phyloP scores from a whole-genome alignment of 2,888 invertebrate species.

The Trichogramma dendrolimi region DNA sequence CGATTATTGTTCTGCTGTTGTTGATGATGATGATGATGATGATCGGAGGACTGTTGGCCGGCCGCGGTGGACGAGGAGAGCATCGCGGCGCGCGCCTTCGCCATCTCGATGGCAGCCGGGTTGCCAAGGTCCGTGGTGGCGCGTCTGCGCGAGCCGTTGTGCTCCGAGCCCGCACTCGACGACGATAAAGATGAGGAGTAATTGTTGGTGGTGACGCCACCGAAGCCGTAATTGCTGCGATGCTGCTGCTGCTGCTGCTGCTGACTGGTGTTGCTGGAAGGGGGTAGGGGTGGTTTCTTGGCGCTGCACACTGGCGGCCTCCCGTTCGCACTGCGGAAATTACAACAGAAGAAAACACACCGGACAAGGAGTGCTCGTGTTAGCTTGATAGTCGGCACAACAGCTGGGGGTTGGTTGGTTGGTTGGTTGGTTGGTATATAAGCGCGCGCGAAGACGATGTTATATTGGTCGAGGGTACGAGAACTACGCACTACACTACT shows the following conservation, averaged over 20 bases:
- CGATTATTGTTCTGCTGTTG: conserved; percentile 33
- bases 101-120: conserved; percentile 52
- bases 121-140: conserved; percentile 51
- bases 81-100: conserved; percentile 50
- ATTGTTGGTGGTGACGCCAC: conserved; percentile 42
- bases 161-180: conserved; percentile 11
- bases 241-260: conserved; percentile 30
- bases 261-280: conserved; percentile 28
- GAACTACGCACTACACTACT: too few species aligned
- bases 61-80: conserved; percentile 53
- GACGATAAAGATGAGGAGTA: conserved; percentile 2
- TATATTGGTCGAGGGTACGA: too few species aligned
- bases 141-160: conserved; percentile 50
- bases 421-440: neutral
- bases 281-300: conserved; percentile 47
- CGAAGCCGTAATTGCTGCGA: conserved; percentile 44
- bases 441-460: too few species aligned
- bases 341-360: too few species aligned
- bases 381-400: neutral
- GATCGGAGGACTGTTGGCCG: conserved; percentile 65
- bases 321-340: conserved; percentile 42
- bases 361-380: too few species aligned
- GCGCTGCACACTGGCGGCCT: conserved; percentile 50
- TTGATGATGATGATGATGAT: conserved; percentile 27
- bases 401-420: neutral